Base-by-base conservation (phyloP, 2,113 vertebrate genomes). In the Smithornis capensis region DNA sequence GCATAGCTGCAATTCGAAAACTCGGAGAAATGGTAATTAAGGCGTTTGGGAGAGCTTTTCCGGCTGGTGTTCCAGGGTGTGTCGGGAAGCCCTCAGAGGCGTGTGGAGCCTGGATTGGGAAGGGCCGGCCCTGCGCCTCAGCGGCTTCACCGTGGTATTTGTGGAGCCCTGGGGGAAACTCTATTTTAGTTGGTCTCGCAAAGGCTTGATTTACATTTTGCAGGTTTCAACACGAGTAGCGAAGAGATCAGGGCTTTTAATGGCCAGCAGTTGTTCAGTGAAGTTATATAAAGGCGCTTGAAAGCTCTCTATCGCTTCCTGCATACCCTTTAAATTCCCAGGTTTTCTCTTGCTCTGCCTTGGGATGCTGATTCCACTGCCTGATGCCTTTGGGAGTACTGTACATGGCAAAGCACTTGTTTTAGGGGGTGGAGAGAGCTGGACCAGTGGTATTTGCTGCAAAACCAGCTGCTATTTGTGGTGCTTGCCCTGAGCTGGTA, bases 101-200 rank as follows among this genome's bases (percentile, higher is more conserved):
- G 47, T 73, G 78, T 75, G 78, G 59, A 95, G 69, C 85, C 47
- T 1, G 1, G 85, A 60, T 63, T 56, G 91, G 89, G 94, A 95
- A 84, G 85, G 73, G 89, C 94, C 62, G 2, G 64, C 77, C 40
- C 67, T 17, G 12, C 11, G 18, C 75, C 24, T 18, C 42, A 64
- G 94, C 92, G 96, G 95, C 96, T 98, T 97, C n/a, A 35, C 96
- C 19, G 47, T 94, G 97, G 98, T 98, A 98, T 98, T 98, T 97
- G 89, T 1, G 7, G 92, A 92, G 95, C 97, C 98, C 98, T 45
- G 88, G 92, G 97, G 98, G 98, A 96, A 90, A 97, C 96, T 70
- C 97, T 97, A 87, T 98, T 98, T 98, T 96, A 95, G 96, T 96
- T 96, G 95, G 95, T 94, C 93, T 98, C 13, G 53, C 68, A 97